Evolutionary conservation across 2,797 vertebrate species (phyloP), one percentile per base, ranked within the genome.

Genomic region (Microctenopoma lineatum): DNA sequence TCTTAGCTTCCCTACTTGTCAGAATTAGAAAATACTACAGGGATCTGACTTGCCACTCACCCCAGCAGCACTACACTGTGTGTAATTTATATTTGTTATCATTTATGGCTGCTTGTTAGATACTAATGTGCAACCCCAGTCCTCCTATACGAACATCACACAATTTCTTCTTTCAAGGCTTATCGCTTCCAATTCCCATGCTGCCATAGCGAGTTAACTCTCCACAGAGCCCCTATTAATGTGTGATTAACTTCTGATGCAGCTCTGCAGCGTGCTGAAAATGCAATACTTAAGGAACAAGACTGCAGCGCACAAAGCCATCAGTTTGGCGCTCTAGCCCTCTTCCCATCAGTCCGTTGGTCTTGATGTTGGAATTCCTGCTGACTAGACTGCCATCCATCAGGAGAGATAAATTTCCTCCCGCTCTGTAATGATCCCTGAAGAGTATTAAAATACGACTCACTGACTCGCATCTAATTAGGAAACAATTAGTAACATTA

Each of bases 401-500:
- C 87, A 81, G 81, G 68, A 77, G 80, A 70, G 81, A 83, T 83
- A 70, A 67, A 80, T 85, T 81, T 81, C 63, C 73, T 66, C 83
- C 63, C 57, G 45, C 70, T 79, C 71, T 70, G 82, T 90, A 87
- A 92, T 81, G 87, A 92, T 90, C 87, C 84, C 89, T 63, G 80
- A 84, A 88, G 90, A 89, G 87, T 83, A 87, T 89, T 86, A 85
- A 89, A 89, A 75, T 76, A 84, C 83, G 67, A 89, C 68, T 90
- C 88, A 90, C 70, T 90, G 89, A 90, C 80, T 90, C 72, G 75
- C 84, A 90, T 87, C 87, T 90, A 92, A 92, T 93, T 91, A 88
- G 91, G 85, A 91, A 86, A 91, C 90, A 93, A 92, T 93, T 93
- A 93, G 91, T 52, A 77, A 88, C 89, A 88, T 93, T 91, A 90